A percentile compares a stretch with the other conserved stretches of the same genome.
These are phyloP conservation scores for Bradypus variegatus DNA, from an alignment of 2,797 vertebrate genomes.

Conservation along the genomic window DNA sequence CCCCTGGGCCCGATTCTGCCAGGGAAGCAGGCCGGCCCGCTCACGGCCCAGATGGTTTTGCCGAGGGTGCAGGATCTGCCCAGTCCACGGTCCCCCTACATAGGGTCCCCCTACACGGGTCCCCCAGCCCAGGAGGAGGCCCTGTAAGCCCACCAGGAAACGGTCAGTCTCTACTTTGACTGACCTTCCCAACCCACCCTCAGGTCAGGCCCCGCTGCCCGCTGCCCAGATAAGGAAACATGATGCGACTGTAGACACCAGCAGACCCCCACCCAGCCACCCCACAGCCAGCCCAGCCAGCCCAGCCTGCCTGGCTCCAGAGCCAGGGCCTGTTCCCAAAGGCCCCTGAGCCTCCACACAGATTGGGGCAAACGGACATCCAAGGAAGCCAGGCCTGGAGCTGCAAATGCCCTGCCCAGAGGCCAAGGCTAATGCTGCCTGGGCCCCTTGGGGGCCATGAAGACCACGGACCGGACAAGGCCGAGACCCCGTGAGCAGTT, in stretches of 20 bases:
- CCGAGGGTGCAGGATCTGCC: not conserved
- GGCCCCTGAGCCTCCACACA: not conserved
- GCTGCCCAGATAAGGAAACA: not conserved
- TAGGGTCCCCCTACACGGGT: not conserved
- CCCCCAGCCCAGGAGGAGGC: not conserved
- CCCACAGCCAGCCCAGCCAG: not conserved
- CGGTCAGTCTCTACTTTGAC: not conserved
- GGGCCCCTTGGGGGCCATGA: not conserved
- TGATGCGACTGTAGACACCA: not conserved
- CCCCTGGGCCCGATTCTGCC: constrained; percentile 39
- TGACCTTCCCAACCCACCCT: not conserved
- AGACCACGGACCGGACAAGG: not conserved
- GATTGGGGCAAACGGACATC: not conserved
- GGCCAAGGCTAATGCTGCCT: not conserved
- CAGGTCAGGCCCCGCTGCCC: not conserved
- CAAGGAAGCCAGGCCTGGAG: not conserved
- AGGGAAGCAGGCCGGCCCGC: not conserved
- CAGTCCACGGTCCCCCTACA: not conserved
- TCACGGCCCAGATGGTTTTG: too few species aligned
- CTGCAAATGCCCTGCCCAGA: not conserved
- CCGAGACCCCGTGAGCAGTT: not conserved
- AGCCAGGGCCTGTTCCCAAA: not conserved
- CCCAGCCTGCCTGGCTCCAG: not conserved
- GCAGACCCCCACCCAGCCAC: not conserved
- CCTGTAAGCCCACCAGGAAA: not conserved